phyloP scores from a whole-genome alignment of 2,888 invertebrate genomes.

The Callinectes sapidus region DNA sequence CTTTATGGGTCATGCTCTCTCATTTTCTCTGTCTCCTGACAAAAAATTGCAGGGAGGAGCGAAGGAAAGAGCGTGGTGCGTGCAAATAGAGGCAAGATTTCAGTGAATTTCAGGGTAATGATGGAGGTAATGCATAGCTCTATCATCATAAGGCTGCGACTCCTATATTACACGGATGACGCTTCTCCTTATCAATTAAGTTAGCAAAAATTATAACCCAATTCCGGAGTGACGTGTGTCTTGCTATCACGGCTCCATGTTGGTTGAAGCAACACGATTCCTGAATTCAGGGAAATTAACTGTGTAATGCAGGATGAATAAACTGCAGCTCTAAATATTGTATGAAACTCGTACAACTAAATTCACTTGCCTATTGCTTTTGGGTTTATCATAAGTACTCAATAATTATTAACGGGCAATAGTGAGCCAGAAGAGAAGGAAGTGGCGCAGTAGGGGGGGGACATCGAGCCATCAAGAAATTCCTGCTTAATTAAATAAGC shows the following conservation, averaged over 20 bases:
- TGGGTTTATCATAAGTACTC: slow-evolving; percentile 37
- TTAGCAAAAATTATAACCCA: background rate
- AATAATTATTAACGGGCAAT: slow-evolving; percentile 36
- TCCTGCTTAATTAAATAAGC: background rate
- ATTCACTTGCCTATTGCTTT: slow-evolving; percentile 34
- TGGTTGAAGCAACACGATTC: slow-evolving; percentile 41
- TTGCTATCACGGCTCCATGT: slow-evolving; percentile 44
- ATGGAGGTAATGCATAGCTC: slow-evolving; percentile 20
- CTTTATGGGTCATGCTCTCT: slow-evolving; percentile 47
- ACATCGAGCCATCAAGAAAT: background rate
- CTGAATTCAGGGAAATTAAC: slow-evolving; percentile 44
- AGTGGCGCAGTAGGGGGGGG: background rate
- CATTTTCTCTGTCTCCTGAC: slow-evolving; percentile 7
- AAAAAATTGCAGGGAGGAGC: background rate
- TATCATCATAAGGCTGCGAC: slow-evolving; percentile 25
- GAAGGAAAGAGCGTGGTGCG: slow-evolving; percentile 19
- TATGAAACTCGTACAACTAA: slow-evolving; percentile 34
- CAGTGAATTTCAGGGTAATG: slow-evolving; percentile 30
- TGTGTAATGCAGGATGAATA: slow-evolving; percentile 45
- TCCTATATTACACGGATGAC: slow-evolving; percentile 34
- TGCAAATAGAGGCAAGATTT: slow-evolving; percentile 23
- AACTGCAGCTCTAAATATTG: slow-evolving; percentile 39
- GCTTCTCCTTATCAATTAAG: slow-evolving; percentile 46
- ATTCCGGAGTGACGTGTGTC: slow-evolving; percentile 5
- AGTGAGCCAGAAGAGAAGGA: slow-evolving; percentile 15